phyloP scores from a whole-genome alignment of 2,113 vertebrate species.

The Hippocampus abdominalis region DNA sequence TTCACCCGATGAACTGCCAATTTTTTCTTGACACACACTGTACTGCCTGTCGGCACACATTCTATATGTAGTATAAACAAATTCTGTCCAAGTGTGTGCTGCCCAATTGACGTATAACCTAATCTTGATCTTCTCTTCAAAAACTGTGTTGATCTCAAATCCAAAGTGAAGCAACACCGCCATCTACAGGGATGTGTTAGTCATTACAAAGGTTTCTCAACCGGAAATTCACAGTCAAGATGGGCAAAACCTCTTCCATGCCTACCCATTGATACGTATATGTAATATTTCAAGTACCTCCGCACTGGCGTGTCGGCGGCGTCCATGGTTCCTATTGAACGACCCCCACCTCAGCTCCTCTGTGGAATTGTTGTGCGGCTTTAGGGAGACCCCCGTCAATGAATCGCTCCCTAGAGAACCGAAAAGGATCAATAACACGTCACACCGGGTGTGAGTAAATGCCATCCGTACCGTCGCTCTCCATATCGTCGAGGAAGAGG shows the following conservation, averaged over 20 bases:
- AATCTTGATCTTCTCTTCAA: too few species aligned
- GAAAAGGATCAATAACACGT: neutral
- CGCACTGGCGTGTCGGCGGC: conserved; percentile 70
- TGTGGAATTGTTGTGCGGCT: conserved; percentile 68
- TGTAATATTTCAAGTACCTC: conserved; percentile 65
- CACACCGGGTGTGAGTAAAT: neutral
- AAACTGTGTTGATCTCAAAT: too few species aligned
- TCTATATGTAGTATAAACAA: too few species aligned
- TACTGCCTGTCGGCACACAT: too few species aligned
- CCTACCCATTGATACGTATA: too few species aligned
- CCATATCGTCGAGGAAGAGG: conserved; percentile 79
- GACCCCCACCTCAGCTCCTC: conserved; percentile 74
- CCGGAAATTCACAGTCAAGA: neutral
- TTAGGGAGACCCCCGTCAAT: conserved; percentile 28
- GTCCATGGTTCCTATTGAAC: conserved; percentile 33
- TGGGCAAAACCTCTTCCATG: neutral
- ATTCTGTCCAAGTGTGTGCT: too few species aligned
- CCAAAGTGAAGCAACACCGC: too few species aligned
- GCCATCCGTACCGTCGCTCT: conserved; percentile 82
- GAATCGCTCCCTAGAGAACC: conserved; percentile 50
- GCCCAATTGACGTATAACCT: too few species aligned
- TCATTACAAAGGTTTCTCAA: neutral
- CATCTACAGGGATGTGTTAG: neutral
- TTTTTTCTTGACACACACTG: too few species aligned
- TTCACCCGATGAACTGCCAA: too few species aligned